phyloP scores from a whole-genome alignment of 2,797 vertebrate species.

The Chrysolophus pictus region DNA sequence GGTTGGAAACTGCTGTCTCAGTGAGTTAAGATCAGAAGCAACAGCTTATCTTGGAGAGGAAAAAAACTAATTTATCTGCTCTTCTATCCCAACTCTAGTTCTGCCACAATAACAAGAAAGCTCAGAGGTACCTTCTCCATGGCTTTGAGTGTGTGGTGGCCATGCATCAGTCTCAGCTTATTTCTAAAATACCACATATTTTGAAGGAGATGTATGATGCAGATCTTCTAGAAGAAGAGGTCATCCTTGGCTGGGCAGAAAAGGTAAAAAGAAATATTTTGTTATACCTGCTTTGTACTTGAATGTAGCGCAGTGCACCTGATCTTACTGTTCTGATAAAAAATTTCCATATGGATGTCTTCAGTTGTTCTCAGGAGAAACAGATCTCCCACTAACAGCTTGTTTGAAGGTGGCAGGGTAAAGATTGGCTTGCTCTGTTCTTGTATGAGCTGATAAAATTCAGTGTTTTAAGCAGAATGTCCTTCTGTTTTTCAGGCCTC shows the following conservation, averaged over 20 bases:
- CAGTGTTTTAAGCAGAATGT: accelerated
- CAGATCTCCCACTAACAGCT: background rate
- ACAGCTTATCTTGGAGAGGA: background rate
- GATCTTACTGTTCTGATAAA: accelerated
- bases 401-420: background rate
- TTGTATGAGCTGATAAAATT: background rate
- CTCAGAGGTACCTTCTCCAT: slow-evolving; percentile 93
- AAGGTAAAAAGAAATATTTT: slow-evolving; percentile 81
- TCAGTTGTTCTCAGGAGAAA: no score
- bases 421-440: background rate
- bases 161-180: slow-evolving; percentile 92
- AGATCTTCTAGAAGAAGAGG: slow-evolving; percentile 96
- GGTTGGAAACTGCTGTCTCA: accelerated
- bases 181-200: slow-evolving; percentile 92
- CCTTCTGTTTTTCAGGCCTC: slow-evolving; percentile 83
- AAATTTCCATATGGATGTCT: background rate
- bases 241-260: slow-evolving; percentile 96
- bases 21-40: background rate
- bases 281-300: background rate
- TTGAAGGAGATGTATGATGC: slow-evolving; percentile 97
- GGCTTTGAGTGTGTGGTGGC: slow-evolving; percentile 96
- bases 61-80: background rate
- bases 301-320: accelerated
- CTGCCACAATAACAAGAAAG: slow-evolving; percentile 97
- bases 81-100: slow-evolving; percentile 87